Conservation (phyloP, 2,113 vertebrate species). For the Geococcyx californianus region DNA sequence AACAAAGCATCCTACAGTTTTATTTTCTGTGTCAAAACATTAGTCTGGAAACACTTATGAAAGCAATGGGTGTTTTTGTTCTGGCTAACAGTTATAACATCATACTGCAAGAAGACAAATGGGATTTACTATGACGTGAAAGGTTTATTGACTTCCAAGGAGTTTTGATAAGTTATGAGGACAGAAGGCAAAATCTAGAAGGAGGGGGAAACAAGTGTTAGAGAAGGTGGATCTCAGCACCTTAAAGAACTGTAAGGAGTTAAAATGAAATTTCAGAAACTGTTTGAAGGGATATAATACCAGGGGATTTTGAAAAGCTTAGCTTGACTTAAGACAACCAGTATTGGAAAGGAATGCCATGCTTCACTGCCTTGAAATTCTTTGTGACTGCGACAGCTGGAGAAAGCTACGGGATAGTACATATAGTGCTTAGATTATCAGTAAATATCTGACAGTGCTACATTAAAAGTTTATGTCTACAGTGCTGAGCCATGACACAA, state of each 20-base stretch:
- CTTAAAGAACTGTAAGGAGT: not conserved
- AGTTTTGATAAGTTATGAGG: not conserved
- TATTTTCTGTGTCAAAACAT: not conserved
- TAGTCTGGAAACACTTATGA: not conserved
- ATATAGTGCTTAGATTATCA: slow-evolving; percentile 1
- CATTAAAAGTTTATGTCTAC: slow-evolving; percentile 13
- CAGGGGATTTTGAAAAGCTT: not conserved
- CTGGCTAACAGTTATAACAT: not conserved
- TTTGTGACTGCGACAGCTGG: not conserved
- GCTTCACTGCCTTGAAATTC: slow-evolving; percentile 6
- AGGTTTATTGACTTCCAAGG: not conserved
- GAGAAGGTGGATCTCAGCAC: not conserved
- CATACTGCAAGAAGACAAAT: not conserved
- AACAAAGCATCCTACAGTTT: not conserved
- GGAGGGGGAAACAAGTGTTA: not conserved
- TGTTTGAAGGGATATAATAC: not conserved
- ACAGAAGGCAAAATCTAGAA: not conserved
- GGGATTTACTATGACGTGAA: not conserved
- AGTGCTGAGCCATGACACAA: slow-evolving; percentile 50
- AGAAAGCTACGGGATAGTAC: not conserved
- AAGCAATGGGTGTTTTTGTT: not conserved
- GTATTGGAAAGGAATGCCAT: not conserved
- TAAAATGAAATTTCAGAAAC: not conserved
- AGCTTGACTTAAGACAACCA: slow-evolving; percentile 27
- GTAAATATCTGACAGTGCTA: slow-evolving; percentile 20